These are phyloP conservation scores for Anoplopoma fimbria DNA, from an alignment of 2,113 vertebrate genomes.

Conservation along the genomic window DNA sequence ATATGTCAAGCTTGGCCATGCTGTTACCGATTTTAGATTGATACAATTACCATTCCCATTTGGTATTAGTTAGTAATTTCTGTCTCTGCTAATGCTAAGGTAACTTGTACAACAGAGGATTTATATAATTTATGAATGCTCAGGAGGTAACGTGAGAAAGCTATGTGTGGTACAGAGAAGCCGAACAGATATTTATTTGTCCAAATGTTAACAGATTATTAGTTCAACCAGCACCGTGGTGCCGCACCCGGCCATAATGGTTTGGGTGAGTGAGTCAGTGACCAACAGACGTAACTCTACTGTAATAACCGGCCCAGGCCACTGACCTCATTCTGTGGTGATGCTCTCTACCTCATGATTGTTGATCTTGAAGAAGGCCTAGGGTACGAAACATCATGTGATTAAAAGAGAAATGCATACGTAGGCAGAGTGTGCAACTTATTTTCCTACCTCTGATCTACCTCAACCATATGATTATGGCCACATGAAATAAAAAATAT, in stretches of 20 bases:
- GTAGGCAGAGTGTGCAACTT: not conserved
- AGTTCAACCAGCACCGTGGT: conserved; percentile 27
- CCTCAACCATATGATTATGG: conserved; percentile 6
- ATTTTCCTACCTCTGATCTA: not conserved
- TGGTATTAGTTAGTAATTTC: not conserved
- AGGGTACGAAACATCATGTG: not conserved
- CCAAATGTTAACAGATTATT: conserved; percentile 32
- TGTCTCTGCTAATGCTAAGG: too few species aligned
- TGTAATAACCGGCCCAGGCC: conserved; percentile 25
- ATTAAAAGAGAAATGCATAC: not conserved
- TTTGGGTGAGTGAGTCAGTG: conserved; percentile 27
- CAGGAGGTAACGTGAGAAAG: not conserved
- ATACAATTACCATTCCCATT: not conserved
- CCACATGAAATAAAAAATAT: conserved; percentile 4
- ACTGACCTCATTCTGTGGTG: conserved; percentile 57
- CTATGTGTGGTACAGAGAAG: not conserved
- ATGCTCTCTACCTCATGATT: conserved; percentile 7
- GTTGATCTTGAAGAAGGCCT: not conserved
- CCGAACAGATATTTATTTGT: conserved; percentile 11
- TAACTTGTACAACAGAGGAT: not conserved
- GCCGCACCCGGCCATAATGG: not conserved
- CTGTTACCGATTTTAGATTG: not conserved
- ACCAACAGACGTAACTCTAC: conserved; percentile 23
- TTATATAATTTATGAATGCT: not conserved
- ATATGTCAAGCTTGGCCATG: not conserved